These are phyloP conservation scores for Meloidogyne floridensis DNA, from an alignment of 1,140 invertebrate genomes.

Conservation along the genomic window DNA sequence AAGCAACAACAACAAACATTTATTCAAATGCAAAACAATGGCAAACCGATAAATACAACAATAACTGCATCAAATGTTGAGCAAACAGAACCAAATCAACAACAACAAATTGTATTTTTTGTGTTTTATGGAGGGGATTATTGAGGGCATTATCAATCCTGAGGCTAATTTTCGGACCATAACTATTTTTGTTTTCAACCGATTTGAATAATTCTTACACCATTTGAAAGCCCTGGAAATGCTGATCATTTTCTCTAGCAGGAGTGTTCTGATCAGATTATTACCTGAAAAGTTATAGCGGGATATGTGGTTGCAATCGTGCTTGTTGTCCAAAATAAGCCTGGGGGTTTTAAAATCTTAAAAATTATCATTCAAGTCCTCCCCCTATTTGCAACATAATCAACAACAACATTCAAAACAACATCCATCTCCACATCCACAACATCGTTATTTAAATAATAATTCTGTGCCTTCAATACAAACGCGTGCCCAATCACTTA, in stretches of 20 bases:
- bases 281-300: too few relatives aligned
- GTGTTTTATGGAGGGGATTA: too few relatives aligned
- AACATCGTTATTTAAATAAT: conserved; percentile 4
- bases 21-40: conserved; percentile 10
- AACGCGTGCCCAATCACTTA: conserved; percentile 12
- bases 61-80: not conserved
- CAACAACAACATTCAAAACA: conserved; percentile 9
- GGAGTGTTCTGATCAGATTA: too few relatives aligned
- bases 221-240: too few relatives aligned
- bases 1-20: conserved; percentile 5
- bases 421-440: not conserved
- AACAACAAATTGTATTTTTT: not conserved
- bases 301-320: too few relatives aligned
- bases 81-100: not conserved
- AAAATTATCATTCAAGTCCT: not conserved
- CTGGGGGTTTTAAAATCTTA: too few relatives aligned
- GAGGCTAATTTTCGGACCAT: too few relatives aligned
- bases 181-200: too few relatives aligned
- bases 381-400: not conserved
- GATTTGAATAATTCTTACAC: too few relatives aligned
- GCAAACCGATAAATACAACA: not conserved
- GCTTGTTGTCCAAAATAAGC: too few relatives aligned
- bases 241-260: too few relatives aligned
- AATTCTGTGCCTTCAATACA: conserved; percentile 7
- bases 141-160: too few relatives aligned